Percentiles rank a stretch among this genome's conserved stretches.
phyloP scores from a whole-genome alignment of 2,888 invertebrate species.

The Schrankia costaestrigalis region DNA sequence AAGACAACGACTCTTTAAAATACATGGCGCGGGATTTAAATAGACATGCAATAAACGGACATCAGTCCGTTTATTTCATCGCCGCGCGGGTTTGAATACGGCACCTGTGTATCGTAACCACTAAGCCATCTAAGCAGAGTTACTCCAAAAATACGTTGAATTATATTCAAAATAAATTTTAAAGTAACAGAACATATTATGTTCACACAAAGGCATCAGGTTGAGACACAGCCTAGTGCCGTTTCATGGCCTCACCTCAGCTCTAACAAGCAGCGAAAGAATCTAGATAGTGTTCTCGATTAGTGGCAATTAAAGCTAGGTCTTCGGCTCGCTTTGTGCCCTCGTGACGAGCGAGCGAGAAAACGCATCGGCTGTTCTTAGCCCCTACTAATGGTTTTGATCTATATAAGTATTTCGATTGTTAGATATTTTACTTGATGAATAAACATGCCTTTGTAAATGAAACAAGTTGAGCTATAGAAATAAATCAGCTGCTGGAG shows the following conservation, averaged over 20 bases:
- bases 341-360: conserved; percentile 36
- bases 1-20: too few species aligned
- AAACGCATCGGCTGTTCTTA: conserved; percentile 31
- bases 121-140: not conserved
- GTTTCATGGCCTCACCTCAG: conserved; percentile 14
- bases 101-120: not conserved
- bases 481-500: too few species aligned
- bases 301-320: conserved; percentile 55
- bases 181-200: not conserved
- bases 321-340: conserved; percentile 48
- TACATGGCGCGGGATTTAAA: too few species aligned
- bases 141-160: not conserved
- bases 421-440: too few species aligned
- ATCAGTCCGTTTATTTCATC: not conserved
- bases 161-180: not conserved
- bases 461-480: too few species aligned
- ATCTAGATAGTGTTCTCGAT: conserved; percentile 62
- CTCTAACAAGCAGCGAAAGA: conserved; percentile 57
- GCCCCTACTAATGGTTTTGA: conserved; percentile 15
- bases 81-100: not conserved
- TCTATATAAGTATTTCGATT: too few species aligned
- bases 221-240: not conserved
- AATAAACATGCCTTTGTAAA: too few species aligned
- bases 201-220: too few species aligned
- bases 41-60: too few species aligned